phyloP scores from a whole-genome alignment of 2,113 vertebrate species.

The Gyps fulvus region DNA sequence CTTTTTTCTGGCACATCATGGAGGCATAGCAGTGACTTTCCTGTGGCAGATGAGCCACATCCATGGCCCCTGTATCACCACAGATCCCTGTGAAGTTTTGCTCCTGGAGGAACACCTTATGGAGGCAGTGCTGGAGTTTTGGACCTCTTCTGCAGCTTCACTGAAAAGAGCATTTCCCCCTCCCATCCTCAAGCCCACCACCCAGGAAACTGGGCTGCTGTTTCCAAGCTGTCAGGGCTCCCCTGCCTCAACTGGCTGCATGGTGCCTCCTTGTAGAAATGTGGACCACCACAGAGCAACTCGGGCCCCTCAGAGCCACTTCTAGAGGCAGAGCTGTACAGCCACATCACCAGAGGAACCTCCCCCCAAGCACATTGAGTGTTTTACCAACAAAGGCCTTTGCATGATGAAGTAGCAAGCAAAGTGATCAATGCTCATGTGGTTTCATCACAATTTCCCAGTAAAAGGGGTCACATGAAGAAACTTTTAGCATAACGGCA shows the following conservation, averaged over 20 bases:
- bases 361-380: accelerated
- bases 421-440: not conserved
- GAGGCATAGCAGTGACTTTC: not conserved
- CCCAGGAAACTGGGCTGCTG: not conserved
- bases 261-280: not conserved
- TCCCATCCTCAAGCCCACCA: not conserved
- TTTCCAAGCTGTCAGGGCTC: not conserved
- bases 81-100: not conserved
- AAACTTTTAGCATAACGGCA: not conserved
- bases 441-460: not conserved
- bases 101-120: not conserved
- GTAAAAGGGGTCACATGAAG: not conserved
- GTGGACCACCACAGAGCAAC: not conserved
- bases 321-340: not conserved
- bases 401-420: not conserved
- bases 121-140: not conserved
- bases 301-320: not conserved
- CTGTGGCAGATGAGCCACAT: not conserved
- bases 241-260: not conserved
- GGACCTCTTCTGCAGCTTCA: not conserved
- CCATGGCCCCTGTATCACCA: not conserved
- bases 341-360: not conserved
- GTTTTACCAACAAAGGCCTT: not conserved
- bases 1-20: too few species aligned
- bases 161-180: not conserved